phyloP scores from a whole-genome alignment of 2,888 invertebrate species.

The Octodonta nipae region DNA sequence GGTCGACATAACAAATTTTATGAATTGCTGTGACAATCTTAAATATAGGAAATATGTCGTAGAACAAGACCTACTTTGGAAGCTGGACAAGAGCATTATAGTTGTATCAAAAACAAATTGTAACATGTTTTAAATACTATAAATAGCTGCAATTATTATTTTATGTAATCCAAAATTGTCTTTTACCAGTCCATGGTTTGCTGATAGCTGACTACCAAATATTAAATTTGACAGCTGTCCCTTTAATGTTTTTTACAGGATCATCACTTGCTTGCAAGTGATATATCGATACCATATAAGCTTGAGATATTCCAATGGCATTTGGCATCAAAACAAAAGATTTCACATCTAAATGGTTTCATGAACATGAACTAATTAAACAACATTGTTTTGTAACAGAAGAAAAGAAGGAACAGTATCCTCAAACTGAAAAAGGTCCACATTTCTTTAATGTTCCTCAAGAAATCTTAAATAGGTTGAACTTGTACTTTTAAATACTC shows the following conservation, averaged over 20 bases:
- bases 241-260: constrained; percentile 22
- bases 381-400: constrained; percentile 20
- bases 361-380: constrained; percentile 21
- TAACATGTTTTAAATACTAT: too few species aligned
- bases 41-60: too few species aligned
- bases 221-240: constrained; percentile 45
- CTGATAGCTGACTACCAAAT: constrained; percentile 35
- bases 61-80: too few species aligned
- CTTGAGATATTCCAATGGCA: constrained; percentile 25
- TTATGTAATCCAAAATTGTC: constrained; percentile 96
- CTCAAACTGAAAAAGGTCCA: constrained; percentile 17
- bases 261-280: constrained; percentile 25
- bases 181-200: constrained; percentile 49
- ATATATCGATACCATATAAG: constrained; percentile 22
- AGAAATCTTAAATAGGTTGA: constrained; percentile 14
- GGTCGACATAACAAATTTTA: too few species aligned
- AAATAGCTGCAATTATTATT: constrained; percentile 78
- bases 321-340: constrained; percentile 35
- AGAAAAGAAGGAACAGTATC: constrained; percentile 18
- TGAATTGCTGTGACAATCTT: too few species aligned
- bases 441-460: constrained; percentile 10
- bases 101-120: too few species aligned
- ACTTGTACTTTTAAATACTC: constrained; percentile 13
- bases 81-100: too few species aligned
- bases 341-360: constrained; percentile 13